Evolutionary conservation across 1,140 invertebrate genomes (phyloP).

Genomic region (Hyphantria cunea): DNA sequence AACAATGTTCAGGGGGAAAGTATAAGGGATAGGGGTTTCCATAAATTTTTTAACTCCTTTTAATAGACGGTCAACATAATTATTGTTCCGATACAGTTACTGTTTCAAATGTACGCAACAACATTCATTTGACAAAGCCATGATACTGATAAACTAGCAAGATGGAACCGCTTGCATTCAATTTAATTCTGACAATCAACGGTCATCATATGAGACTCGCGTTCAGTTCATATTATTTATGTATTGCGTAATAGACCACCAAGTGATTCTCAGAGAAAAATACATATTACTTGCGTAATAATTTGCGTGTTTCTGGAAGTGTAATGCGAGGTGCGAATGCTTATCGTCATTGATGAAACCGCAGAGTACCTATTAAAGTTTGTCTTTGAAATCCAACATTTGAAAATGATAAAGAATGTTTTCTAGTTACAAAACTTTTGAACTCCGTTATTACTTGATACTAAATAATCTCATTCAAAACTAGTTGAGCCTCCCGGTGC

Average conservation of each 20-base stretch:
- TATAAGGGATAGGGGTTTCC: too few species aligned
- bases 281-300: neutral
- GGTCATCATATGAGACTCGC: conserved; percentile 17
- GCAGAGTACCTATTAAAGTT: too few species aligned
- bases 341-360: too few species aligned
- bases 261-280: neutral
- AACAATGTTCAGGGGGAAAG: too few species aligned
- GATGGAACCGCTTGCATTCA: conserved; percentile 50
- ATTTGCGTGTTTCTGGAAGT: too few species aligned
- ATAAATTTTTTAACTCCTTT: neutral
- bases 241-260: conserved; percentile 9
- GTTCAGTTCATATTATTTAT: conserved; percentile 12
- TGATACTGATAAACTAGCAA: conserved; percentile 38
- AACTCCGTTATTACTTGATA: too few species aligned
- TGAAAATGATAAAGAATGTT: too few species aligned
- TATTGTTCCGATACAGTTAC: conserved; percentile 9
- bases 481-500: too few species aligned
- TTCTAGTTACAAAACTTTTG: too few species aligned
- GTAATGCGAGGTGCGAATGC: too few species aligned
- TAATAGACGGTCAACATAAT: neutral
- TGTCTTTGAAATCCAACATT: too few species aligned
- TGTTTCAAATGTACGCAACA: conserved; percentile 4
- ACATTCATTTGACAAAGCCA: conserved; percentile 18
- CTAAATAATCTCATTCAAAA: too few species aligned
- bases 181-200: conserved; percentile 56